Evolutionary conservation across 2,113 vertebrate species (phyloP).

Genomic region (Rutilus rutilus): DNA sequence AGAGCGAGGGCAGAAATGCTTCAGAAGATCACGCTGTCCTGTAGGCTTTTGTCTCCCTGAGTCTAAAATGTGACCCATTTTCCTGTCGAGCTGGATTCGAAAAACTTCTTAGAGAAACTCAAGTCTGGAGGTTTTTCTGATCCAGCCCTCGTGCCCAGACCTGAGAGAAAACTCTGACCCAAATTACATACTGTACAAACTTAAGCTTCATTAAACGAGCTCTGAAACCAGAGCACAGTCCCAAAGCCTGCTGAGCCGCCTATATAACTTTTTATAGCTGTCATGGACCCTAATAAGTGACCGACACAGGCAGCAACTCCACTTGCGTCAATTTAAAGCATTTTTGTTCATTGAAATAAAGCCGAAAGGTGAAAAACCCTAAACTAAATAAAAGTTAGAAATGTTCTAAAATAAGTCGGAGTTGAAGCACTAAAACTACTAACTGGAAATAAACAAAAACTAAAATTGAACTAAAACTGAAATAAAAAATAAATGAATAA

Average conservation of each 20-base stretch:
- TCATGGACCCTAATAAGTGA: background rate
- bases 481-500: background rate
- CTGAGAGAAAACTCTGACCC: conserved; percentile 38
- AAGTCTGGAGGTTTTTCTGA: conserved; percentile 17
- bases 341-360: too few species aligned
- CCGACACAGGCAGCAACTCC: background rate
- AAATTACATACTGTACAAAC: conserved; percentile 21
- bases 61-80: conserved; percentile 5
- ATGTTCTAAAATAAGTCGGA: background rate
- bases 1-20: background rate
- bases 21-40: background rate
- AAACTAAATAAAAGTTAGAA: background rate
- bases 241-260: background rate
- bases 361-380: background rate
- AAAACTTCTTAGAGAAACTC: background rate
- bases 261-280: background rate
- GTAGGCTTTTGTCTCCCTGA: background rate
- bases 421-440: background rate
- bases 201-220: conserved; percentile 25
- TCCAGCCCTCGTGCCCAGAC: conserved; percentile 3
- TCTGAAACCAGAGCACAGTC: background rate
- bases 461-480: background rate
- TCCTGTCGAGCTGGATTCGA: background rate
- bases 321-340: background rate
- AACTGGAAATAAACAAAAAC: background rate